Evolutionary conservation across 2,113 vertebrate species (phyloP), one percentile per base, ranked within the genome.

Genomic region (Dicrurus megarhynchus): DNA sequence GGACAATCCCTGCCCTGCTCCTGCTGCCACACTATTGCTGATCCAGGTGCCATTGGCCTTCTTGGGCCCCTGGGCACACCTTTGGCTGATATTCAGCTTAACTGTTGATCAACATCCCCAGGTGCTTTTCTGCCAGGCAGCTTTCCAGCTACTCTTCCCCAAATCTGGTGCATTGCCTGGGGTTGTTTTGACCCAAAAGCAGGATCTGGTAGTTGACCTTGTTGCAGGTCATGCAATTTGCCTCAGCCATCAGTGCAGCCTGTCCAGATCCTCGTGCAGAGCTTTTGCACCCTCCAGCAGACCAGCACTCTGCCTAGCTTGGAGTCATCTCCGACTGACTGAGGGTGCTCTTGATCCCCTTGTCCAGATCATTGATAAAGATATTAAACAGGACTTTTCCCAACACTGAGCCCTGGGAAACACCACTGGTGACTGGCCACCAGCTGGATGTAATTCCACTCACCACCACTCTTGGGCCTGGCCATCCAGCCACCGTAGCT

Each of bases 101-200:
- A 0, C 21, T 37, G 12, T 11, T 1, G 1, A 13, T 3, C 23
- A 84, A 3, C 57, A 78, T 3, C 5, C 2, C 5, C 44, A n/a
- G 9, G 3, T 22, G 4, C 19, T 77, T 63, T 56, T 26, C 42
- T 7, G 3, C 13, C 27, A 44, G 35, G 27, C 16, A 70, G 9
- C 3, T n/a, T 64, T 57, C 33, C 33, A 84, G 37, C 7, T 1
- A 19, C 42, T 71, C 19, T 57, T 78, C 23, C 20, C 33, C 39
- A 26, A 39, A 30, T 10, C 50, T 30, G 32, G 1, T 8, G 15
- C 35, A 33, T 28, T 56, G 19, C 6, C 8, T 22, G 37, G 16
- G 4, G 28, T 16, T 57, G 5, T 16, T 39, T 16, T 30, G 57
- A 64, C 33, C 32, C 35, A 21, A 20, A 35, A 13, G 4, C 27